Evolutionary conservation across 2,888 invertebrate species (phyloP).

Genomic region (Drosophila anceps): DNA sequence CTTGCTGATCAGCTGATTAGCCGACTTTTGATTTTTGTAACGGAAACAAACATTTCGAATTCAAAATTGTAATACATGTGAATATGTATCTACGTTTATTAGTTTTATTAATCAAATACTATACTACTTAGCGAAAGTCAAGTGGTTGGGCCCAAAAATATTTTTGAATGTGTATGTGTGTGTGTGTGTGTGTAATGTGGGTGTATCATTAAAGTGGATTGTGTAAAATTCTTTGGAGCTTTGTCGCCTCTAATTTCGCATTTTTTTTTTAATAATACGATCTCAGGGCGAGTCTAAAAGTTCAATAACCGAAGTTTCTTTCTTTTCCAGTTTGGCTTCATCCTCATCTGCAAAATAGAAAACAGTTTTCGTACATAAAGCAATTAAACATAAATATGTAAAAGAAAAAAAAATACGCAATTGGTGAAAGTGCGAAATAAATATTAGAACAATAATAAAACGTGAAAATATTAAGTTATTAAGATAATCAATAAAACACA

Average conservation of each 20-base stretch:
- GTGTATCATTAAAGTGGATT: slow-evolving; percentile 18
- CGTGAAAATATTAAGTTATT: background rate
- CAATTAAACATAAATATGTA: slow-evolving; percentile 34
- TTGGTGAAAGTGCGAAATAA: slow-evolving; percentile 14
- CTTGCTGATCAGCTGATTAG: slow-evolving; percentile 7
- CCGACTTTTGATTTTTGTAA: background rate
- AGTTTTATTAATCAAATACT: slow-evolving; percentile 24
- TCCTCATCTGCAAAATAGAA: slow-evolving; percentile 52
- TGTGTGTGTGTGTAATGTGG: background rate
- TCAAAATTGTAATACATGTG: slow-evolving; percentile 10
- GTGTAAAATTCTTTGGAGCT: slow-evolving; percentile 51
- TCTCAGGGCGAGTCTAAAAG: slow-evolving; percentile 59
- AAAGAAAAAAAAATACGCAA: slow-evolving; percentile 37
- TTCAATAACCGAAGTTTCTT: slow-evolving; percentile 68
- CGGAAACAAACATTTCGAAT: background rate
- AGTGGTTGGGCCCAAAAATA: slow-evolving; percentile 16
- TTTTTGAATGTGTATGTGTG: slow-evolving; percentile 1
- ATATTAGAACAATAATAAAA: slow-evolving; percentile 19
- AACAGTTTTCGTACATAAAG: slow-evolving; percentile 31
- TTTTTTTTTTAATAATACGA: slow-evolving; percentile 1
- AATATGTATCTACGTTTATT: slow-evolving; percentile 17
- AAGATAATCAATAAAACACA: slow-evolving; percentile 47
- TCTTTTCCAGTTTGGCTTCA: slow-evolving; percentile 39
- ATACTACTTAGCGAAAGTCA: slow-evolving; percentile 20
- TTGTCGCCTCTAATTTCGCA: slow-evolving; percentile 11